Conservation (phyloP, 2,797 vertebrate genomes). For the Sphaeramia orbicularis region DNA sequence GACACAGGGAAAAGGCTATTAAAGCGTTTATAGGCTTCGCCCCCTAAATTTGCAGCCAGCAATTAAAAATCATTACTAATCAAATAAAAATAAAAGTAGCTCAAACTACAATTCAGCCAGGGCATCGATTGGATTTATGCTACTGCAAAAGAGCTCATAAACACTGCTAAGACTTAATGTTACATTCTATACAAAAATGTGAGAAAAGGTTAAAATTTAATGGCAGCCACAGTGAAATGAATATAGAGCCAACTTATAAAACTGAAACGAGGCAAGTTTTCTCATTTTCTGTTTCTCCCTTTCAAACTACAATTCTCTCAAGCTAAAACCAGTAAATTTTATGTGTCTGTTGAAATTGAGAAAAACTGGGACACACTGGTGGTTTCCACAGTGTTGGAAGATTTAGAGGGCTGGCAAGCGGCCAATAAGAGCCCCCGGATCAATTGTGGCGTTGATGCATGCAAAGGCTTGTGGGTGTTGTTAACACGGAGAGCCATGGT, state of each 20-base stretch:
- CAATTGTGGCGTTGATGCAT: slow-evolving; percentile 78
- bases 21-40: slow-evolving; percentile 82
- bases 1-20: slow-evolving; percentile 79
- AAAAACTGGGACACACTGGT: slow-evolving; percentile 71
- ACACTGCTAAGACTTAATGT: slow-evolving; percentile 65
- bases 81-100: slow-evolving; percentile 85
- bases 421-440: slow-evolving; percentile 82
- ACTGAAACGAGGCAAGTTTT: slow-evolving; percentile 59
- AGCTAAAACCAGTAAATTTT: slow-evolving; percentile 49
- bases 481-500: slow-evolving; percentile 85
- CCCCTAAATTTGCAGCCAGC: slow-evolving; percentile 79
- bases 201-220: slow-evolving; percentile 69
- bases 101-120: slow-evolving; percentile 70
- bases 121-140: slow-evolving; percentile 76
- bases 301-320: slow-evolving; percentile 49
- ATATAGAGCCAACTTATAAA: slow-evolving; percentile 63
- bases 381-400: slow-evolving; percentile 82
- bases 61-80: slow-evolving; percentile 88
- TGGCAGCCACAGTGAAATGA: slow-evolving; percentile 50
- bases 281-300: slow-evolving; percentile 59
- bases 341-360: slow-evolving; percentile 69
- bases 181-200: slow-evolving; percentile 66
- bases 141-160: slow-evolving; percentile 69
- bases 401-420: slow-evolving; percentile 83
- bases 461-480: slow-evolving; percentile 79